Evolutionary conservation across 2,113 vertebrate genomes (phyloP).

Genomic region (Gasterosteus aculeatus): DNA sequence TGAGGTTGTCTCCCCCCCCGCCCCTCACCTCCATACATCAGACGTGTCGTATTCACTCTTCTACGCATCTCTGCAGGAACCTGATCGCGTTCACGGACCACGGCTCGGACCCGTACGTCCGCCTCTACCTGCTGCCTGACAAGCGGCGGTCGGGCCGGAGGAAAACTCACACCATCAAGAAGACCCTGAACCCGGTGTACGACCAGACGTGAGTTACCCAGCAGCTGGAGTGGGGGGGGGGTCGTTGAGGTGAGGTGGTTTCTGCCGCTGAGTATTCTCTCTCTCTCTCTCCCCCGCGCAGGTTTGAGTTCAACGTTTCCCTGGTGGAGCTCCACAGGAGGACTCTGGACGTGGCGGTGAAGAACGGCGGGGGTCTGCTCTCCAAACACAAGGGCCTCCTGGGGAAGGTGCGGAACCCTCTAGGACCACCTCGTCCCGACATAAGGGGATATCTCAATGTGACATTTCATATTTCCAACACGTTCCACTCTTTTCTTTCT

Average conservation of each 20-base stretch:
- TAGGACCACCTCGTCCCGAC: neutral
- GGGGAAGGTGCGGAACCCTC: constrained; percentile 85
- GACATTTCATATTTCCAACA: neutral
- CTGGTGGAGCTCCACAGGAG: constrained; percentile 89
- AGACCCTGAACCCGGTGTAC: constrained; percentile 89
- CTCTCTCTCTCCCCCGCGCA: constrained; percentile 60
- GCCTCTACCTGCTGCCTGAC: constrained; percentile 95
- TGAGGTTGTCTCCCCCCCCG: neutral
- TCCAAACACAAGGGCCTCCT: constrained; percentile 97
- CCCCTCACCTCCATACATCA: neutral
- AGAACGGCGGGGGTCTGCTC: constrained; percentile 94
- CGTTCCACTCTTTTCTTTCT: neutral
- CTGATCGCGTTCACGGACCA: constrained; percentile 92
- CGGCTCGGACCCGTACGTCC: constrained; percentile 93
- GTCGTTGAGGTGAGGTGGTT: no score
- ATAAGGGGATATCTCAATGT: neutral
- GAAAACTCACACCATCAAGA: constrained; percentile 94
- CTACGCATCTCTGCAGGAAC: constrained; percentile 80
- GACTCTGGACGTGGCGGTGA: constrained; percentile 94
- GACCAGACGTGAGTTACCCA: constrained; percentile 88
- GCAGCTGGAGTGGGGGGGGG: no score
- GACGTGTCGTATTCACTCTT: neutral
- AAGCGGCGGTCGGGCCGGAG: constrained; percentile 93
- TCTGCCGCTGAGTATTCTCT: neutral
- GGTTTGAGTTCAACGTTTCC: constrained; percentile 94